Evolutionary conservation across 1,140 invertebrate species (phyloP), one percentile per base, ranked within the genome.

Genomic region (Whitmania pigra): DNA sequence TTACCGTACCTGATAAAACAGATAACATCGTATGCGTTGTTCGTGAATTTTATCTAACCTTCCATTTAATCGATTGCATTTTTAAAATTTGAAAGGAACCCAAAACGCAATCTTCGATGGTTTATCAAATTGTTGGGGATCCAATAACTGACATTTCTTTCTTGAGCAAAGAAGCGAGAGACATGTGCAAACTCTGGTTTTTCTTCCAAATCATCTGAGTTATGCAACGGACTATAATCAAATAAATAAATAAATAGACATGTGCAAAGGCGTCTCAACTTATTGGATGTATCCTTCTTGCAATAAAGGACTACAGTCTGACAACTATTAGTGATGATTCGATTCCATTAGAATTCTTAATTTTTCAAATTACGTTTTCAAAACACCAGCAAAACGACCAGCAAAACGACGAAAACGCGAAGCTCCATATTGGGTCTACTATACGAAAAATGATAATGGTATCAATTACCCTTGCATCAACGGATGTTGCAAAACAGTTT

Each of bases 401-500:
- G 18, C 57, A 22, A 20, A 0, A 63, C 57, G 9, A 49, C 5
- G 18, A 63, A 63, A 63, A 31, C 57, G 57, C 57, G 57, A 63
- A 31, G 57, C 57, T 63, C 57, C 57, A 0, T 63, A 63, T 31
- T 63, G 29, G 22, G 57, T 63, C 0, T 31, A 25, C 6, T 25
- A 22, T 15, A 63, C 22, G 11, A 22, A 63, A 22, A 18, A 22
- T 7, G 5, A 31, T 7, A 20, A 63, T 20, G 57, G 57, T 22
- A 18, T 63, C 9, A 7, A 63, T 13, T 63, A 63, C 57, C 11
- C 29, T 18, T 70, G 69, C 53, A 49, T 70, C 31, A 70, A 36
- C 53, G 69, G 69, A 70, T 70, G 69, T 29, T 70, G 69, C 53
- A 49, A 70, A 49, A 70, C 69, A 13, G 69, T 70, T n/a, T 70